Evolutionary conservation across 2,797 vertebrate genomes (phyloP), one percentile per base, ranked within the genome.

Genomic region (Anolis apletophallus): DNA sequence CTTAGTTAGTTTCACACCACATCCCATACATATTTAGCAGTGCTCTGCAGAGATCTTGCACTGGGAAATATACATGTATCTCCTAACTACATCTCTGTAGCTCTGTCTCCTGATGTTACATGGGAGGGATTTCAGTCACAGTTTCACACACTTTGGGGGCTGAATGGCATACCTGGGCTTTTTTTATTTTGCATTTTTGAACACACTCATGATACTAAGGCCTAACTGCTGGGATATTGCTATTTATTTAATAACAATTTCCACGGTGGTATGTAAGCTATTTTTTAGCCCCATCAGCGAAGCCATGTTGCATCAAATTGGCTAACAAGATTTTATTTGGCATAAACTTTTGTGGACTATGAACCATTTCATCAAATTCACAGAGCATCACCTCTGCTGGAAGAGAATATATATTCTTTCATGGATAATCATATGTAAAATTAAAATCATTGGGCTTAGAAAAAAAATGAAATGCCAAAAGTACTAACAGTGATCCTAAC

Each of bases 1-100:
- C 81, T 86, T 93, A 72, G 68, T 79, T 80, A 80, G 68, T 71
- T 85, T 91, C 86, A 59, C 23, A 88, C 36, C 55, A 77, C 79
- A 87, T 87, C 90, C 84, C 91, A 71, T 88, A 52, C 64, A 69
- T 88, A 90, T 78, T 88, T 85, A 82, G 71, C 78, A 80, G 14
- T 88, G 86, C 91, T 89, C 88, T 26, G 61, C 61, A 29, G 26
- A 64, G 61, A 64, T 64, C 61, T 26, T 64, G 68, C 32, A 17
- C 36, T 71, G 68, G 32, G 14, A 64, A 29, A 29, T 12, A 3
- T 64, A 11, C 61, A 64, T 64, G 23, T 29, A 64, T 26, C 26
- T 1, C 11, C 3, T 11, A 64, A 19, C 55, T 57, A 57, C 55
- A 57, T 57, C 55, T 17, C 55, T 3, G 4, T 57, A 57, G 46